Evolutionary conservation across 2,113 vertebrate genomes (phyloP).

Genomic region (Ellobius talpinus): DNA sequence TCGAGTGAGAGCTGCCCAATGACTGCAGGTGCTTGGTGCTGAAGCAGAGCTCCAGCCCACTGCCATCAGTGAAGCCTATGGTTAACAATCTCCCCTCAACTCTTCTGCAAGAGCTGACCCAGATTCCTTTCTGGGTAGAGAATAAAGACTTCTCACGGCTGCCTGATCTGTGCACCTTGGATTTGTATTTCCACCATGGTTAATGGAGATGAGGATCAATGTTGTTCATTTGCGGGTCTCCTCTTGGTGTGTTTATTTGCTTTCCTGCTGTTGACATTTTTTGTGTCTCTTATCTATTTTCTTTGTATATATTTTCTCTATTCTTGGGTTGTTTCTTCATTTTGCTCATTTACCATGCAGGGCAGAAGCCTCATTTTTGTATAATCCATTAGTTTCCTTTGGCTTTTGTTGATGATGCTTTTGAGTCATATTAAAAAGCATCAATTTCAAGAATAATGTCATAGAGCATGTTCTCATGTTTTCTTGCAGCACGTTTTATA

Average conservation of each 20-base stretch:
- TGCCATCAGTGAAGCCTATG: not conserved
- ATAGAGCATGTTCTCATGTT: not conserved
- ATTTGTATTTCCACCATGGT: not conserved
- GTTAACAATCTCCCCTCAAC: not conserved
- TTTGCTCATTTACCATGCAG: not conserved
- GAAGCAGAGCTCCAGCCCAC: not conserved
- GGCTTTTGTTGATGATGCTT: not conserved
- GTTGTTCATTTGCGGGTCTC: too few species aligned
- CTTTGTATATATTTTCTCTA: not conserved
- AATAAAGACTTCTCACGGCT: not conserved
- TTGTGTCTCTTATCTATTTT: not conserved
- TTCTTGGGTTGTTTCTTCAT: not conserved
- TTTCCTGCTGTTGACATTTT: not conserved
- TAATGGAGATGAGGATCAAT: not conserved
- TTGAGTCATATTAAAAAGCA: not conserved
- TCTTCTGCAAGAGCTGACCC: not conserved
- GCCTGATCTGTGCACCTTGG: not conserved
- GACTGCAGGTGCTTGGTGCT: not conserved
- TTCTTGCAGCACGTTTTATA: conserved; percentile 15
- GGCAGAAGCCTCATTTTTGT: not conserved
- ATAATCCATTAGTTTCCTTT: not conserved
- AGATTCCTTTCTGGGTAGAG: not conserved
- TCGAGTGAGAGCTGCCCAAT: not conserved
- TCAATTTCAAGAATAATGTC: not conserved
- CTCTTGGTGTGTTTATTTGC: not conserved